phyloP scores from a whole-genome alignment of 1,140 invertebrate species.

The Pachyrhynchus sulphureomaculatus region DNA sequence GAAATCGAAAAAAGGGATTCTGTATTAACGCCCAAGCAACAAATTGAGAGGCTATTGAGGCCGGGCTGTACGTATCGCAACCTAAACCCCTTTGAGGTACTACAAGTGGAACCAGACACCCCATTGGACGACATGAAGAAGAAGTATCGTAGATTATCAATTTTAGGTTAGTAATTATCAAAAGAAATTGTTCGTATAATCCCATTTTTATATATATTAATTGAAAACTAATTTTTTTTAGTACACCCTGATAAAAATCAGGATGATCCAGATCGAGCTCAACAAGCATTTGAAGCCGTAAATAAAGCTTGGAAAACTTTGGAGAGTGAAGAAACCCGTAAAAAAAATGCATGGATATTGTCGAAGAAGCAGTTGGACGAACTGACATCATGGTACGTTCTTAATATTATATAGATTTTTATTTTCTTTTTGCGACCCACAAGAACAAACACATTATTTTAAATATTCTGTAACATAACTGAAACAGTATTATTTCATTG shows the following conservation, averaged over 20 bases:
- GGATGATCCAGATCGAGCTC: slow-evolving; percentile 92
- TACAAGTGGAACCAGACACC: slow-evolving; percentile 90
- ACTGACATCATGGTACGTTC: slow-evolving; percentile 88
- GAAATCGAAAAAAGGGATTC: slow-evolving; percentile 92
- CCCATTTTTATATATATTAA: neutral
- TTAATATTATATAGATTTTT: no score
- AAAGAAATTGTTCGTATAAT: neutral
- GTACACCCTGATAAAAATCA: slow-evolving; percentile 99
- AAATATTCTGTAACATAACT: no score
- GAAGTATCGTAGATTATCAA: slow-evolving; percentile 91
- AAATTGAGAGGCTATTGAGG: slow-evolving; percentile 88
- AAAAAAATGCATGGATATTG: slow-evolving; percentile 93
- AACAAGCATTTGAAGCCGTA: slow-evolving; percentile 92
- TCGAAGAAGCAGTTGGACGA: slow-evolving; percentile 93
- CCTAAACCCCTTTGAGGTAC: slow-evolving; percentile 93
- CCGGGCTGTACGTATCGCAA: slow-evolving; percentile 96
- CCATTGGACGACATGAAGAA: slow-evolving; percentile 92
- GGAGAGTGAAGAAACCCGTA: slow-evolving; percentile 91
- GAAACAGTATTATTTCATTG: no score
- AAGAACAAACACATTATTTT: no score
- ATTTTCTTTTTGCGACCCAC: no score
- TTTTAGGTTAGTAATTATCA: slow-evolving; percentile 14
- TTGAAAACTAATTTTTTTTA: slow-evolving; percentile 62
- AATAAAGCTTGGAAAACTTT: slow-evolving; percentile 96
- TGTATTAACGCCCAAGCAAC: slow-evolving; percentile 89